Evolutionary conservation across 2,797 vertebrate genomes (phyloP).

Genomic region (Aselliscus stoliczkanus): DNA sequence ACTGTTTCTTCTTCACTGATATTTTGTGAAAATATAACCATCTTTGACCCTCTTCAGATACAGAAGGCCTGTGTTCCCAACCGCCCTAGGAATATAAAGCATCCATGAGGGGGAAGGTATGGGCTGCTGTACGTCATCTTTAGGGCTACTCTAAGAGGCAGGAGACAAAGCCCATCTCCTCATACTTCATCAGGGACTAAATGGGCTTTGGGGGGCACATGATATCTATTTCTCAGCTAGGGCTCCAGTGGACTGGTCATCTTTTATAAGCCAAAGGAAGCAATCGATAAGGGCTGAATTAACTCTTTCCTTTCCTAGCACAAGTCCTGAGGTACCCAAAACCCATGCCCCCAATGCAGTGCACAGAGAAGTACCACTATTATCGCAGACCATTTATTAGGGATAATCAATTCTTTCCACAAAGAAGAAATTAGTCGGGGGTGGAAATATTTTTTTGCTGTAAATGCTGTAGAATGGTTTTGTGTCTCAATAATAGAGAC

Average conservation of each 20-base stretch:
- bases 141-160: background rate
- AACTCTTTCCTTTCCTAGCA: too few relatives aligned
- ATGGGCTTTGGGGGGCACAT: background rate
- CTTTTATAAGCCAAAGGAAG: too few relatives aligned
- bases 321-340: too few relatives aligned
- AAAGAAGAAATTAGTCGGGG: background rate
- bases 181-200: background rate
- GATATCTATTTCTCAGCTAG: background rate
- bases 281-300: too few relatives aligned
- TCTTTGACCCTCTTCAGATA: background rate
- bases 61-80: too few relatives aligned
- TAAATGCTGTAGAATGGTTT: background rate
- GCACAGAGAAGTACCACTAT: background rate
- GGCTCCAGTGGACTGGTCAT: too few relatives aligned
- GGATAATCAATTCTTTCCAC: background rate
- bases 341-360: background rate
- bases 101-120: fast-evolving
- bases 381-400: background rate
- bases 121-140: background rate
- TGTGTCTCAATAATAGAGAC: background rate
- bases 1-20: background rate
- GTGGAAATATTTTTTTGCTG: background rate
- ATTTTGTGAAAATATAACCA: background rate
- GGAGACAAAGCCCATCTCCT: too few relatives aligned
- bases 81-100: background rate